Conservation (phyloP, 2,797 vertebrate species). For the Acrocephalus scirpaceus region DNA sequence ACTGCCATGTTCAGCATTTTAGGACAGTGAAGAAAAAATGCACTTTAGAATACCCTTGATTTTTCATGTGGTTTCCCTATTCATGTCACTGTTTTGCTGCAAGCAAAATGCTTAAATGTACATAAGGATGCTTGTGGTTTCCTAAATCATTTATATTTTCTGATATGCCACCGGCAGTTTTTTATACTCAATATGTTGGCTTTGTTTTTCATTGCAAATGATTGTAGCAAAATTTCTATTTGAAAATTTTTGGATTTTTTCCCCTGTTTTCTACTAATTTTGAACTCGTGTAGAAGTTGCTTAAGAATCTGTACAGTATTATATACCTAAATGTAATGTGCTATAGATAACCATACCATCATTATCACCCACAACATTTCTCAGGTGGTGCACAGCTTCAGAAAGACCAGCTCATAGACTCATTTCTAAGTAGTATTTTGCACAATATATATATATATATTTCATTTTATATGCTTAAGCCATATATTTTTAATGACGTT, state of each 20-base stretch:
- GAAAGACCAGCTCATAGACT: neutral
- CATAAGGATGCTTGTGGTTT: neutral
- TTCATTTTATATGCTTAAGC: neutral
- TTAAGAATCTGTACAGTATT: neutral
- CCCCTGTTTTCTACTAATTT: neutral
- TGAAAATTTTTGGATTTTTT: neutral
- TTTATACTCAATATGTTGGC: neutral
- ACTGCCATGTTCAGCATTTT: neutral
- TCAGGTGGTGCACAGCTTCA: neutral
- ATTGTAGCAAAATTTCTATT: neutral
- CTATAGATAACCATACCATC: neutral
- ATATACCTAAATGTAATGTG: neutral
- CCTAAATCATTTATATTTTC: neutral
- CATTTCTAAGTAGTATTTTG: neutral
- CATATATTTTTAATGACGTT: neutral
- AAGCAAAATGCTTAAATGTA: neutral
- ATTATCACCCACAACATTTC: neutral
- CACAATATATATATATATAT: neutral
- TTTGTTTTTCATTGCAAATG: neutral
- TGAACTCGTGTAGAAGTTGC: neutral
- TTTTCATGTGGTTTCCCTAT: neutral
- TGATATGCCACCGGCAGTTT: neutral
- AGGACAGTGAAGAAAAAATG: neutral
- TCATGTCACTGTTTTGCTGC: neutral
- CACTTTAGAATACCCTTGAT: neutral